Evolutionary conservation across 2,888 invertebrate species (phyloP).

Genomic region (Cancer borealis): DNA sequence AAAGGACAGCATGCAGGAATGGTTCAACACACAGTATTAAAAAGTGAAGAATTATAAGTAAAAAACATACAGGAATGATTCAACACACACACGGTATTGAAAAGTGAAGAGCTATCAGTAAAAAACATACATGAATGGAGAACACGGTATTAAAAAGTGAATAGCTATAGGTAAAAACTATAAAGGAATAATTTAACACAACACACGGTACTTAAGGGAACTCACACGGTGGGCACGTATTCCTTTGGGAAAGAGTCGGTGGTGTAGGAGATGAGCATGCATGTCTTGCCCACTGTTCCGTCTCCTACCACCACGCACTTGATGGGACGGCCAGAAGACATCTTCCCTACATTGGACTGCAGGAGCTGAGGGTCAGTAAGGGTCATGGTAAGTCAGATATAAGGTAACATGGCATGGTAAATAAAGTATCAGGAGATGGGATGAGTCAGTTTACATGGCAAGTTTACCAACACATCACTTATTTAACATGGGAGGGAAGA

Average conservation of each 20-base stretch:
- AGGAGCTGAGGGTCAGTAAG: conserved; percentile 12
- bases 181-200: not conserved
- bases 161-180: too few species aligned
- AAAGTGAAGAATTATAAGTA: too few species aligned
- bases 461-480: not conserved
- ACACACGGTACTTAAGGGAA: conserved; percentile 72
- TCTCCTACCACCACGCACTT: conserved; percentile 84
- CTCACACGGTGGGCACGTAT: conserved; percentile 84
- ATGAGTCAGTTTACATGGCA: not conserved
- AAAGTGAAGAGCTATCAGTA: too few species aligned
- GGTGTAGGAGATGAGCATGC: conserved; percentile 84
- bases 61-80: too few species aligned
- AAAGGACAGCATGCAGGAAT: not conserved
- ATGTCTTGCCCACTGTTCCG: conserved; percentile 84
- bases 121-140: not conserved
- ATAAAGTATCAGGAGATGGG: not conserved
- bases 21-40: conserved; percentile 7
- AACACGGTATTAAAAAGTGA: too few species aligned
- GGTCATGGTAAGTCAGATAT: not conserved
- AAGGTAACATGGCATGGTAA: not conserved
- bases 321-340: conserved; percentile 81
- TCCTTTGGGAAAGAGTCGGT: conserved; percentile 84
- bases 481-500: not conserved
- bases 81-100: not conserved
- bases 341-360: conserved; percentile 69